phyloP scores from a whole-genome alignment of 2,113 vertebrate genomes.

The Machaerirhynchus nigripectus region DNA sequence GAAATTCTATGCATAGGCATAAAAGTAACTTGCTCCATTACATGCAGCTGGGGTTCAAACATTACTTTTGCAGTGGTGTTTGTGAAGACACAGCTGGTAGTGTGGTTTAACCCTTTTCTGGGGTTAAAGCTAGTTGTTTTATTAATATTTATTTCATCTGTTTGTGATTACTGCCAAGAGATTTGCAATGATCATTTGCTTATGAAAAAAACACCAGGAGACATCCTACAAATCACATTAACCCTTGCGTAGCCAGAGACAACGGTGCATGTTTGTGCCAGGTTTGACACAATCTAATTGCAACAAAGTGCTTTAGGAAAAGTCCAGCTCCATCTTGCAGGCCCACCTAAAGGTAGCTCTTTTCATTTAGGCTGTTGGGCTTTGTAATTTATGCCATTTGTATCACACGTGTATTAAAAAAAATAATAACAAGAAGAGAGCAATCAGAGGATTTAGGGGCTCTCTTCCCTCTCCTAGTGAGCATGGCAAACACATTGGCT shows the following conservation, averaged over 20 bases:
- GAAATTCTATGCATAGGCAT: not conserved
- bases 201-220: not conserved
- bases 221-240: not conserved
- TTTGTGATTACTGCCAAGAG: not conserved
- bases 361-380: not conserved
- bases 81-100: not conserved
- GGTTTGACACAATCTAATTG: not conserved
- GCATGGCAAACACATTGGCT: not conserved
- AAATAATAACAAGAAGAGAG: not conserved
- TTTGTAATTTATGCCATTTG: not conserved
- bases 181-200: not conserved
- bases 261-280: not conserved
- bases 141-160: not conserved
- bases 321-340: not conserved
- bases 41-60: not conserved
- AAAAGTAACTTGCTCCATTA: not conserved
- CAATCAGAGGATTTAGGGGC: not conserved
- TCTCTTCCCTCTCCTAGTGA: not conserved
- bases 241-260: rapidly evolving
- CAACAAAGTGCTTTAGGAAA: not conserved
- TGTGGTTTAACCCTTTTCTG: not conserved
- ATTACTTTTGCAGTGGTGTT: not conserved
- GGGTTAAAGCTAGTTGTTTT: not conserved
- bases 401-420: not conserved
- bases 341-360: not conserved